A percentile compares a stretch with the other conserved stretches of the same genome.
These are phyloP conservation scores for Alcis repandata DNA, from an alignment of 2,888 invertebrate species.

Conservation along the genomic window DNA sequence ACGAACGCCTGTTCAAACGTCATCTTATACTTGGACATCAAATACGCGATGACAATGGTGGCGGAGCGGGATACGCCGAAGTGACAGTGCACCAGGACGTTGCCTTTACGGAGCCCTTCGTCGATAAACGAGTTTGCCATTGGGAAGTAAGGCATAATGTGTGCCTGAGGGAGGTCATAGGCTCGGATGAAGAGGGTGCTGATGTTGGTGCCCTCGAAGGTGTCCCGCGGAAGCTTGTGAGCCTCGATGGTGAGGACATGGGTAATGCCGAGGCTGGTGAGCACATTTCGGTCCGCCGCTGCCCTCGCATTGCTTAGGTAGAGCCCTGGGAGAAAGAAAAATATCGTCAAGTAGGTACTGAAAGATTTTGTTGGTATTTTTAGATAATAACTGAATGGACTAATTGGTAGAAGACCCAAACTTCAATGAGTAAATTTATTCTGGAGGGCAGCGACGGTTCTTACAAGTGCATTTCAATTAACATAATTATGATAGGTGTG, in stretches of 20 bases:
- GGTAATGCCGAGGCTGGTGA: constrained; percentile 75
- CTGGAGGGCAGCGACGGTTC: constrained; percentile 16
- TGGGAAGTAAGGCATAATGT: constrained; percentile 81
- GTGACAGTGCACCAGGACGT: constrained; percentile 97
- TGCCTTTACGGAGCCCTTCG: constrained; percentile 87
- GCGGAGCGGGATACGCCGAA: constrained; percentile 98
- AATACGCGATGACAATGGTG: constrained; percentile 97
- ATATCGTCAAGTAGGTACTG: constrained; percentile 1
- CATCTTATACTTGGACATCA: constrained; percentile 95
- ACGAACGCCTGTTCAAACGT: constrained; percentile 95
- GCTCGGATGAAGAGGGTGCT: constrained; percentile 81
- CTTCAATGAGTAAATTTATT: neutral
- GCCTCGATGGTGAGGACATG: constrained; percentile 82
- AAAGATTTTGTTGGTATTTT: neutral
- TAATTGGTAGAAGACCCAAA: neutral
- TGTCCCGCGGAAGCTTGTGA: constrained; percentile 72
- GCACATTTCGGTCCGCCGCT: constrained; percentile 70
- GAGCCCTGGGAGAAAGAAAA: constrained; percentile 59
- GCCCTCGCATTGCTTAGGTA: constrained; percentile 81
- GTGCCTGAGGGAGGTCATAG: constrained; percentile 76
- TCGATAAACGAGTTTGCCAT: constrained; percentile 81
- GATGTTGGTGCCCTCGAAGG: constrained; percentile 71
- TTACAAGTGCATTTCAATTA: neutral
- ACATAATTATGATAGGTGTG: neutral
- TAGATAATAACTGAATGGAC: neutral